Evolutionary conservation across 2,113 vertebrate species (phyloP).

Genomic region (Bos indicus): DNA sequence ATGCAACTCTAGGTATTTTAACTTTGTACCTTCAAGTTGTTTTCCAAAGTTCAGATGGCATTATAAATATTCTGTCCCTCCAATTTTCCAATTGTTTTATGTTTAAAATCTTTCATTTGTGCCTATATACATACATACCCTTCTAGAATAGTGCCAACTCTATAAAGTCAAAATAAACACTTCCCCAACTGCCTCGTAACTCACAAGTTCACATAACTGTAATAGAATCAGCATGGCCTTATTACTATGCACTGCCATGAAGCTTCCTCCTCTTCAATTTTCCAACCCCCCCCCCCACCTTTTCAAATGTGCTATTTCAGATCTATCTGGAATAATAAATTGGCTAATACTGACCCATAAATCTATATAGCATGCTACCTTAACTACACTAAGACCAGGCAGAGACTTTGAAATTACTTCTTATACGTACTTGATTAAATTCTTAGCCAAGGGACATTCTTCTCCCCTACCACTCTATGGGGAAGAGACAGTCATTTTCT

Average conservation of each 20-base stretch:
- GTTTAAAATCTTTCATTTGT: not conserved
- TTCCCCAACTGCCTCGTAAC: not conserved
- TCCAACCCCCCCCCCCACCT: not conserved
- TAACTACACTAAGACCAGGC: constrained; percentile 28
- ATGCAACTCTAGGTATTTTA: not conserved
- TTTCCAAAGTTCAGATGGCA: not conserved
- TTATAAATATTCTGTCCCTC: not conserved
- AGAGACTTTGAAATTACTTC: constrained; percentile 64
- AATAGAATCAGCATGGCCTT: not conserved
- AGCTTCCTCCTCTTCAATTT: not conserved
- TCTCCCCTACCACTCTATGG: constrained; percentile 38
- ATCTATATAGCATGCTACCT: constrained; percentile 30
- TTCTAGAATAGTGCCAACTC: not conserved
- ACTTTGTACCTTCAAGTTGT: not conserved
- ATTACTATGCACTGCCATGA: not conserved
- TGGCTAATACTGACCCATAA: constrained; percentile 20
- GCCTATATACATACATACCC: not conserved
- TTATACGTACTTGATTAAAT: constrained; percentile 68
- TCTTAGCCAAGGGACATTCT: constrained; percentile 63
- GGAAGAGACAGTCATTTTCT: constrained; percentile 65
- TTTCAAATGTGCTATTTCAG: constrained; percentile 25
- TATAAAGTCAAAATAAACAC: not conserved
- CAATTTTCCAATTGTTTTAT: not conserved
- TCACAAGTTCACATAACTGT: not conserved
- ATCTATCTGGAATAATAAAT: constrained; percentile 52